phyloP scores from a whole-genome alignment of 2,888 invertebrate genomes.

The Labia minor region DNA sequence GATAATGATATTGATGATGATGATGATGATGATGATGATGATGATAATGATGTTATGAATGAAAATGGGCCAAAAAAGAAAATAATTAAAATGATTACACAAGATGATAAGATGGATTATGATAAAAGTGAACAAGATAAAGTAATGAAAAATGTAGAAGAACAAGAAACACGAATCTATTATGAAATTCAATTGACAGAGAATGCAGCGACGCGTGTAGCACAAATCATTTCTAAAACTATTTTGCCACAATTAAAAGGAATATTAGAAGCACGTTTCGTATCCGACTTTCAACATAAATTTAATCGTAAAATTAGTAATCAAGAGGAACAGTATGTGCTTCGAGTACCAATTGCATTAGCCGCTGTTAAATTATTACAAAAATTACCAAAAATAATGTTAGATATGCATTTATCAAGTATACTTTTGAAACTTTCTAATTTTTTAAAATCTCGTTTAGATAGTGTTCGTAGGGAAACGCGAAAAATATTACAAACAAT shows the following conservation, averaged over 20 bases:
- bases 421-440: conserved; percentile 81
- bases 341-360: conserved; percentile 82
- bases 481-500: conserved; percentile 89
- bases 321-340: conserved; percentile 76
- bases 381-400: conserved; percentile 62
- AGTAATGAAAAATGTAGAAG: no score
- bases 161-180: conserved; percentile 33
- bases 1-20: not conserved
- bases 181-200: conserved; percentile 49
- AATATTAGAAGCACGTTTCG: conserved; percentile 53
- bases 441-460: conserved; percentile 78
- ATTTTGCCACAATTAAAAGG: conserved; percentile 73
- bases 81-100: not conserved
- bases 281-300: conserved; percentile 66
- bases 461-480: conserved; percentile 73
- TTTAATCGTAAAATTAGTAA: conserved; percentile 55
- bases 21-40: conserved; percentile 8
- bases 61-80: conserved; percentile 15
- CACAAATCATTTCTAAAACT: conserved; percentile 54
- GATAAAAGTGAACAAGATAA: not conserved
- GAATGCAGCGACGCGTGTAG: conserved; percentile 64
- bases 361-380: conserved; percentile 87
- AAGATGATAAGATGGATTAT: not conserved
- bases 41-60: not conserved
- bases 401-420: conserved; percentile 67